Base-by-base conservation (phyloP, 2,113 vertebrate species). In the Phylloscopus whistleri region DNA sequence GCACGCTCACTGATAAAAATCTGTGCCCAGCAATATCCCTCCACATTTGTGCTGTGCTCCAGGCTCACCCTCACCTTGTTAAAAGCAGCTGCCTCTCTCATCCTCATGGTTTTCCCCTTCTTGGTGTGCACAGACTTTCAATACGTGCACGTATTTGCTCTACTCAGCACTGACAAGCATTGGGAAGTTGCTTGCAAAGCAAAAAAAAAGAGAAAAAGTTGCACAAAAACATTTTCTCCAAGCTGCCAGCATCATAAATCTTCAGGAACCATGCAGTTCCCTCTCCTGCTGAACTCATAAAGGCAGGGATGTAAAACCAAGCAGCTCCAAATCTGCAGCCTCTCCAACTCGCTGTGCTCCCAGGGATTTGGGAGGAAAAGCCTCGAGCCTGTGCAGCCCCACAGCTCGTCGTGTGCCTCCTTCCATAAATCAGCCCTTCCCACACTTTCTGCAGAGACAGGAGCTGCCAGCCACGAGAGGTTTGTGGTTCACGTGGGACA, bases 361-460 rank as follows among this genome's bases (percentile, higher is more conserved):
- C 52, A 11, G 60, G 77, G 58, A 12, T 3, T 3, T 20, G 69
- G 85, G 66, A 75, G 75, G 56, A 94, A 94, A 82, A 94, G 49
- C 66, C 89, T 87, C 6, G 15, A 89, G 87, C 76, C 41, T 14
- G 39, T 81, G 93, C 77, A 89, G 89, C 75, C 56, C 69, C 81
- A 48, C 64, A 92, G n/a, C 39, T 82, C 44, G 2, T 87, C 8
- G 7, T 75, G 87, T 89, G 81, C 58, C 43, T 81, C 30, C 76
- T 48, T 14, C 91, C 93, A 84, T 94, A 91, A 92, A 94, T 91
- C 91, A 94, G 77, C 73, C 44, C 73, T 92, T 68, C 95, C 72
- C 89, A 92, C 92, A 75, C 4, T 0, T 35, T 62, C 83, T 67
- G 83, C 88, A 93, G 66, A 21, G 15, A 15, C 4, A n/a, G 58